Conservation (phyloP, 23 tunicate species). For the Styela plicata region DNA sequence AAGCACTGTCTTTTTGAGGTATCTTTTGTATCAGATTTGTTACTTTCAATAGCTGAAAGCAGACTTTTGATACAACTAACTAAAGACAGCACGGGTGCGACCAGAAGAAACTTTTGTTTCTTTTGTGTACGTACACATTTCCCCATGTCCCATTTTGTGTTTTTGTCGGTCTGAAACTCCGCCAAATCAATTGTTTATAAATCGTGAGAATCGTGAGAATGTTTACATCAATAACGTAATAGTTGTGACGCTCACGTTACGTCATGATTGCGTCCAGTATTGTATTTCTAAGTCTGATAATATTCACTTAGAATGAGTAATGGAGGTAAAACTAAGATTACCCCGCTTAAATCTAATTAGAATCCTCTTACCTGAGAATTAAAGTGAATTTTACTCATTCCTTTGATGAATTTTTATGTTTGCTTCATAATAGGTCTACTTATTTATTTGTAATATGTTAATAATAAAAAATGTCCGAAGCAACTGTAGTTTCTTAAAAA, state of each 20-base stretch:
- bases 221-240: slow-evolving; percentile 6
- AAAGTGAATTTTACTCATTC: too few relatives aligned
- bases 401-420: too few relatives aligned
- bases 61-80: too few relatives aligned
- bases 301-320: not conserved
- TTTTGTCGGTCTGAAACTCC: not conserved
- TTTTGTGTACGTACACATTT: not conserved
- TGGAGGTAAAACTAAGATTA: not conserved
- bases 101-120: not conserved
- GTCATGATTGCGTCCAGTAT: not conserved
- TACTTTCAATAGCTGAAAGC: too few relatives aligned
- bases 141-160: not conserved
- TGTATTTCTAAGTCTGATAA: not conserved
- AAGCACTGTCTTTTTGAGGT: too few relatives aligned
- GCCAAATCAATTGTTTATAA: not conserved
- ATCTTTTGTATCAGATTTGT: too few relatives aligned
- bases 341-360: too few relatives aligned
- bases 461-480: too few relatives aligned
- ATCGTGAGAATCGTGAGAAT: slow-evolving; percentile 17
- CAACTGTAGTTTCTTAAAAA: too few relatives aligned
- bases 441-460: too few relatives aligned
- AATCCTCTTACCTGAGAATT: too few relatives aligned
- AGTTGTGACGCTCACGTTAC: not conserved
- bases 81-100: not conserved
- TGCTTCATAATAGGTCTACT: too few relatives aligned